Evolutionary conservation across 2,888 invertebrate species (phyloP), one percentile per base, ranked within the genome.

Genomic region (Phengaris arion): DNA sequence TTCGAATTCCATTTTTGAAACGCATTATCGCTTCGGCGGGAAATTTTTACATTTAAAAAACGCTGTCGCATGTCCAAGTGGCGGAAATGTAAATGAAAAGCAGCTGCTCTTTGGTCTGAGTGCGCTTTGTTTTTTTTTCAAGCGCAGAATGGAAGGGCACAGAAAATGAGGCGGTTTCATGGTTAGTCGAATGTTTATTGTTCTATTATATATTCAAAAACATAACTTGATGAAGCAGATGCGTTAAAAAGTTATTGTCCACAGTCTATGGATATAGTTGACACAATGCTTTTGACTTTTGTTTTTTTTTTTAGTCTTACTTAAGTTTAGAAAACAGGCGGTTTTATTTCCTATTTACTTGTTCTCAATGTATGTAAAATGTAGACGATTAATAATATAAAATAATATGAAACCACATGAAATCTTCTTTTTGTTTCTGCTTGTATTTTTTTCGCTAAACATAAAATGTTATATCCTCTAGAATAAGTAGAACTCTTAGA

Each of bases 161-260:
- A 85, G 84, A 87, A 89, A 88, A 92, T 90, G 90, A 91, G 84
- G 85, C 86, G 86, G 90, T 92, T 92, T 91, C 91, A 92, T 91
- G 92, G 92, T 92, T 90, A 87, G 91, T 92, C 91, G 87, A 84
- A 83, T 79, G 78, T 81, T 80, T 80, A 76, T 77, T 79, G 77
- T 78, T 68, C 45, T 77, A 70, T 78, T 68, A 22, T 77, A 70
- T 70, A 70, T 70, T 70, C 70, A 51, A 70, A 70, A 70, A 52
- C 70, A 69, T 69, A 51, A 48, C 13, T 45, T 35, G 45, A 22
- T 45, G 35, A 45, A 64, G 64, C 64, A 35, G 45, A 64, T 64
- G 64, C 64, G 64, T 64, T 64, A 64, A 64, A 45, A 64, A 13
- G 64, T 64, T 64, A 64, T 64, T 64, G 70, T 70, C 64, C 35